These are phyloP conservation scores for Hypotaenidia okinawae DNA, from an alignment of 2,797 vertebrate species.

Conservation along the genomic window DNA sequence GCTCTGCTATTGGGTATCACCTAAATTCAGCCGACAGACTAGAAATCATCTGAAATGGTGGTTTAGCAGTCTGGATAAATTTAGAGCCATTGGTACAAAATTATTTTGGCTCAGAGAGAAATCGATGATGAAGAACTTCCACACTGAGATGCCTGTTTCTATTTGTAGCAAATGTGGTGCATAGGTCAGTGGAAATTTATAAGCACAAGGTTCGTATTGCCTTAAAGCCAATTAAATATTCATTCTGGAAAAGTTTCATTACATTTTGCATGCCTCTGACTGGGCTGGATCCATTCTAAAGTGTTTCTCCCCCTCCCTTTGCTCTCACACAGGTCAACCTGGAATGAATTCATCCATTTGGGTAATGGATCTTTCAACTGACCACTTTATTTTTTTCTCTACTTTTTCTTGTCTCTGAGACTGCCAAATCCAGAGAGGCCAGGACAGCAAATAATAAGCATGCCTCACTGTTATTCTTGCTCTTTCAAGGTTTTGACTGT, in stretches of 20 bases:
- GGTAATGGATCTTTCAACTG: neutral
- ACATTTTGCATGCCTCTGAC: neutral
- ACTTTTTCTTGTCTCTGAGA: neutral
- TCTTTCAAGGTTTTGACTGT: neutral
- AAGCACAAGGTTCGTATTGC: neutral
- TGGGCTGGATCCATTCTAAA: neutral
- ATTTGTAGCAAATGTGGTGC: neutral
- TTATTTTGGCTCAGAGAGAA: neutral
- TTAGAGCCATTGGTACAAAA: neutral
- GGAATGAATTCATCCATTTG: neutral
- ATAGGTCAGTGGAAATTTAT: neutral
- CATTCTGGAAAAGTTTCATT: neutral
- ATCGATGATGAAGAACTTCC: neutral
- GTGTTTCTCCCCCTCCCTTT: neutral
- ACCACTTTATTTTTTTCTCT: neutral
- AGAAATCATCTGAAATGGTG: neutral
- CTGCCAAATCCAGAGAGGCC: neutral
- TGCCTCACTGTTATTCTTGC: neutral
- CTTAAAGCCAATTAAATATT: neutral
- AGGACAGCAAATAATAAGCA: neutral
- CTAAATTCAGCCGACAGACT: neutral
- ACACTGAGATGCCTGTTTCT: neutral
- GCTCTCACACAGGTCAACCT: fast-evolving
- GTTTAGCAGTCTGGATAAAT: neutral
- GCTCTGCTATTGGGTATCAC: neutral